Evolutionary conservation across 2,113 vertebrate genomes (phyloP).

Genomic region (Callorhinus ursinus): DNA sequence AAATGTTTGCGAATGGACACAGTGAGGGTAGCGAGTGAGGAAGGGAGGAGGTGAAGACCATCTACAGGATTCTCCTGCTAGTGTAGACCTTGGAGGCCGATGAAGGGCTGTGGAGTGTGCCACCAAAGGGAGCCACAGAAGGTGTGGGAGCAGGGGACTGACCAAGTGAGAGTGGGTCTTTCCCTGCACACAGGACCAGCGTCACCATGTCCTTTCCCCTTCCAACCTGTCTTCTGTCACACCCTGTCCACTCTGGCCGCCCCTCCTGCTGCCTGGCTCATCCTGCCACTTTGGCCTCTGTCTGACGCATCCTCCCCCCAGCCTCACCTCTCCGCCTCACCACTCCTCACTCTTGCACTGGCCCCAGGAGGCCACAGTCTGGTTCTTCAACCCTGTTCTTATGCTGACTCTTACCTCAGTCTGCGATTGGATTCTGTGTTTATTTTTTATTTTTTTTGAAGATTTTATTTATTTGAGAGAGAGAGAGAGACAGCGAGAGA

Average conservation of each 20-base stretch:
- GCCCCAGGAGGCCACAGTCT: background rate
- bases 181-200: background rate
- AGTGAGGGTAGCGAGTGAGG: background rate
- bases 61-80: background rate
- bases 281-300: no score
- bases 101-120: background rate
- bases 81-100: background rate
- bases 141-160: background rate
- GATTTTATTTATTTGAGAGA: no score
- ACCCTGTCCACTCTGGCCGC: background rate
- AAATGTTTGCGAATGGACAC: background rate
- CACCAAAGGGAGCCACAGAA: background rate
- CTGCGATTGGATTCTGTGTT: background rate
- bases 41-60: background rate
- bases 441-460: background rate
- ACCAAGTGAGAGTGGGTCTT: background rate
- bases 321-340: no score
- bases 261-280: background rate
- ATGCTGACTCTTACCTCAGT: background rate
- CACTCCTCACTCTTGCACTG: background rate
- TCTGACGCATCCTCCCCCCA: background rate
- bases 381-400: background rate
- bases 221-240: background rate
- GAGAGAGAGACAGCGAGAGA: no score
- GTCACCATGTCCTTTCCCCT: background rate